Conservation (phyloP, 35 echinoderm and acorn worm species). For the Patiria miniata region DNA sequence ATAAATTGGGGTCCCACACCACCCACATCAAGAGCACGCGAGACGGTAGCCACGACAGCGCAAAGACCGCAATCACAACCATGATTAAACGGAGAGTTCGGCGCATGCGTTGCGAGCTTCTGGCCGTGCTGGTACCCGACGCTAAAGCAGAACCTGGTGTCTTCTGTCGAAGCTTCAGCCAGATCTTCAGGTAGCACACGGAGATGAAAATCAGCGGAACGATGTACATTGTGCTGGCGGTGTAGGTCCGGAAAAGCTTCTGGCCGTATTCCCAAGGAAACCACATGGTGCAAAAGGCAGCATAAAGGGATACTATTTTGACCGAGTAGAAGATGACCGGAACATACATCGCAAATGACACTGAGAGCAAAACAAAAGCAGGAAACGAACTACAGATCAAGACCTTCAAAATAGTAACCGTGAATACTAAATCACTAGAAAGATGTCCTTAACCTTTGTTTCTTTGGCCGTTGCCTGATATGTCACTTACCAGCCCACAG, state of each 20-base stretch:
- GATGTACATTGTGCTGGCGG: not conserved
- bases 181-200: constrained; percentile 7
- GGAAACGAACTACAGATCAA: not conserved
- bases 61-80: not conserved
- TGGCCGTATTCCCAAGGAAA: constrained; percentile 3
- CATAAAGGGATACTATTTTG: not conserved
- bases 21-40: not conserved
- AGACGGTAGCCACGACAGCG: not conserved
- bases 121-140: not conserved
- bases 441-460: too few relatives aligned
- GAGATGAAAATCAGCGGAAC: not conserved
- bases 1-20: not conserved
- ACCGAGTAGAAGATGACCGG: not conserved
- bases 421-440: too few relatives aligned
- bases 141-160: not conserved
- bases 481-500: not conserved
- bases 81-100: constrained; percentile 3
- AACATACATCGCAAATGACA: not conserved
- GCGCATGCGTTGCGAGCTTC: not conserved
- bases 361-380: not conserved
- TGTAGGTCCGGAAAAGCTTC: not conserved
- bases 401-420: not conserved
- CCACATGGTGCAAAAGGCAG: not conserved
- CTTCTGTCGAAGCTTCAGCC: not conserved
- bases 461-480: too few relatives aligned